These are phyloP conservation scores for Catocala nupta DNA, from an alignment of 2,888 invertebrate genomes.

Conservation along the genomic window DNA sequence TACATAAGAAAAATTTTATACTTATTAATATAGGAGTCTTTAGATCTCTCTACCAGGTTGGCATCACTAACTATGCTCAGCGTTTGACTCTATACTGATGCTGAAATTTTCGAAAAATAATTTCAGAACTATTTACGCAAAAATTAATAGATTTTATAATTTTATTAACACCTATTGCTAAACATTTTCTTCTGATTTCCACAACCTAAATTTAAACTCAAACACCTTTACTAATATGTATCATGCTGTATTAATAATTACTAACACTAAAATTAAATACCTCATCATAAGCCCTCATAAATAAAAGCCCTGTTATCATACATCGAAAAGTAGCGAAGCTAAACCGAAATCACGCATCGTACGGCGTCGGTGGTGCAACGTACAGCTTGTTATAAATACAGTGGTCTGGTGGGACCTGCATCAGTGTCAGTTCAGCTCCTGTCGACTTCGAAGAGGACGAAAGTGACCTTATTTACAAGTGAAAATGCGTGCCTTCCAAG, in stretches of 20 bases:
- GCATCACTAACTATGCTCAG: no score
- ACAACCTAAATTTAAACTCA: no score
- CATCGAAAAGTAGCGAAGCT: slow-evolving; percentile 17
- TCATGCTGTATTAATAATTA: not conserved
- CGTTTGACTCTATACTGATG: no score
- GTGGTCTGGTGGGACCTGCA: slow-evolving; percentile 54
- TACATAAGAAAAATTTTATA: no score
- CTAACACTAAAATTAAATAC: not conserved
- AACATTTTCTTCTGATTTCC: no score
- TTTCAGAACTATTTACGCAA: no score
- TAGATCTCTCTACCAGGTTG: no score
- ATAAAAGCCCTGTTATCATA: slow-evolving; percentile 12
- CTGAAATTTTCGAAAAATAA: no score
- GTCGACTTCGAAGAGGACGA: slow-evolving; percentile 83
- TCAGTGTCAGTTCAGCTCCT: slow-evolving; percentile 84
- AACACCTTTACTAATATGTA: no score
- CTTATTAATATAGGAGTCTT: no score
- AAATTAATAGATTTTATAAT: no score
- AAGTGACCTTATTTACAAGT: slow-evolving; percentile 69
- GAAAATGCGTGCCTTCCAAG: slow-evolving; percentile 81
- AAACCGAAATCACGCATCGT: slow-evolving; percentile 31
- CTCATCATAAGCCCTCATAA: slow-evolving; percentile 4
- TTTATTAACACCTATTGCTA: no score
- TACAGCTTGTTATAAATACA: slow-evolving; percentile 75
- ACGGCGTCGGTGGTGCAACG: slow-evolving; percentile 66